Percentiles rank a stretch among this genome's conserved stretches.
These are phyloP conservation scores for Sisor rabdophorus DNA, from an alignment of 2,113 vertebrate species.

Conservation along the genomic window DNA sequence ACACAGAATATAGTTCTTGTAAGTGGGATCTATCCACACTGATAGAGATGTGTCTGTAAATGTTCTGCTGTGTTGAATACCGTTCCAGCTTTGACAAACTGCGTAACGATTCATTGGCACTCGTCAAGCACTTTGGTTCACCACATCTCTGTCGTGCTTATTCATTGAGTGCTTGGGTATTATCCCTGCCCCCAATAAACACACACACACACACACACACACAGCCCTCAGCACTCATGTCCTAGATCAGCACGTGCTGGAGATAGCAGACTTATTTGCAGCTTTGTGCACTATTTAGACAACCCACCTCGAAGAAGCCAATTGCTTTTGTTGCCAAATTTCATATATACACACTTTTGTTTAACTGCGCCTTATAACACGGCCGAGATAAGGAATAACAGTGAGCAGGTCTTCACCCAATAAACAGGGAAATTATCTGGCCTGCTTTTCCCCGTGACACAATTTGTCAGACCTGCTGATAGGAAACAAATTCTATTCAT, in stretches of 20 bases:
- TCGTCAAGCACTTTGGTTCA: conserved; percentile 17
- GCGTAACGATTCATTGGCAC: conserved; percentile 21
- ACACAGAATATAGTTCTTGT: background rate
- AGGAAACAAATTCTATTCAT: conserved; percentile 96
- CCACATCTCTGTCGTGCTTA: conserved; percentile 36
- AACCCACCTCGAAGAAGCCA: conserved; percentile 42
- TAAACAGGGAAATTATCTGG: conserved; percentile 88
- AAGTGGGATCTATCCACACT: background rate
- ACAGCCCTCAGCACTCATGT: conserved; percentile 34
- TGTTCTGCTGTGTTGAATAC: conserved; percentile 3
- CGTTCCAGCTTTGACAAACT: background rate
- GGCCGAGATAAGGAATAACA: conserved; percentile 77
- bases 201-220: too few relatives aligned
- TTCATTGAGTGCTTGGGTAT: conserved; percentile 10
- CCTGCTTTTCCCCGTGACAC: conserved; percentile 80
- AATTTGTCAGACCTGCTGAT: conserved; percentile 95
- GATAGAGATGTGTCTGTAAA: background rate
- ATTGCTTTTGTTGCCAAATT: conserved; percentile 55
- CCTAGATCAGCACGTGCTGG: conserved; percentile 39
- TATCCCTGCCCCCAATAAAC: background rate
- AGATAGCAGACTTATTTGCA: conserved; percentile 38
- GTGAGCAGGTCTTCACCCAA: conserved; percentile 82
- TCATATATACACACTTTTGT: conserved; percentile 48
- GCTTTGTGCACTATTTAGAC: conserved; percentile 40
- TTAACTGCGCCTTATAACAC: conserved; percentile 69